Conservation (phyloP, 2,797 vertebrate genomes). For the Lateolabrax maculatus region DNA sequence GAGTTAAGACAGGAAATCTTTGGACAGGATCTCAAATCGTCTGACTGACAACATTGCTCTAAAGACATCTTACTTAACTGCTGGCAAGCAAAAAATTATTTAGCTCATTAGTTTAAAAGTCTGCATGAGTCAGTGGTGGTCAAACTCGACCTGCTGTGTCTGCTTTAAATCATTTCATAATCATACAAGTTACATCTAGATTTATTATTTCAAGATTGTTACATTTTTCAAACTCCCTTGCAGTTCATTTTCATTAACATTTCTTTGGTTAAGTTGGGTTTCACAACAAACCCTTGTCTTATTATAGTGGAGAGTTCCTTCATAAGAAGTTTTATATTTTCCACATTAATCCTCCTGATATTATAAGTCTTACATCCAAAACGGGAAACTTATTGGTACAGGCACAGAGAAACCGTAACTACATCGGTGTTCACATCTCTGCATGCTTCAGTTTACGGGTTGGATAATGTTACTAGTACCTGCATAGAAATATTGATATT, state of each 20-base stretch:
- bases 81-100: slow-evolving; percentile 44
- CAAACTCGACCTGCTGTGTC: background rate
- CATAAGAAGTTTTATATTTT: background rate
- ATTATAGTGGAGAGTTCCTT: background rate
- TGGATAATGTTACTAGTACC: slow-evolving; percentile 15
- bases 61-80: slow-evolving; percentile 58
- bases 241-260: background rate
- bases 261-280: background rate
- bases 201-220: background rate
- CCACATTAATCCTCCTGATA: background rate
- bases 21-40: slow-evolving; percentile 56
- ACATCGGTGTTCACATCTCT: slow-evolving; percentile 32
- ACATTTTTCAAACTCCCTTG: background rate
- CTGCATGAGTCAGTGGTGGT: slow-evolving; percentile 25
- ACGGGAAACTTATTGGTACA: slow-evolving; percentile 10
- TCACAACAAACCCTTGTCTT: background rate
- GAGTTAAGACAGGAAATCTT: slow-evolving; percentile 74
- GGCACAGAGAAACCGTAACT: slow-evolving; percentile 20
- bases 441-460: background rate
- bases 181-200: background rate
- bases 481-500: slow-evolving; percentile 26
- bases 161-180: background rate
- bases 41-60: slow-evolving; percentile 49
- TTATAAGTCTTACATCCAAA: background rate
- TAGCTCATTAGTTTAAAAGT: slow-evolving; percentile 20